Evolutionary conservation across 2,797 vertebrate genomes (phyloP).

Genomic region (Rhadinocentrus ornatus): DNA sequence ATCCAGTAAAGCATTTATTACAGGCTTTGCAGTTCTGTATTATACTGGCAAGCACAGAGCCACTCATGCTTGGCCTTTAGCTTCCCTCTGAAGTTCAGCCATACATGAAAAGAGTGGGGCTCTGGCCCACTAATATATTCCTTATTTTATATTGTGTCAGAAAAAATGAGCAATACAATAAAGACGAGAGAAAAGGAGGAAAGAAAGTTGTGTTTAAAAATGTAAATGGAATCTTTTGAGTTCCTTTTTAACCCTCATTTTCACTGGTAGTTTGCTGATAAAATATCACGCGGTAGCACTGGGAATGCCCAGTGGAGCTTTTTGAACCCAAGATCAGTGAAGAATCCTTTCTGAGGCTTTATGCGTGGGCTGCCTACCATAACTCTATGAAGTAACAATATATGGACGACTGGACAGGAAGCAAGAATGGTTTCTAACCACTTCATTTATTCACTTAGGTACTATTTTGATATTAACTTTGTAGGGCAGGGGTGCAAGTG

Average conservation of each 20-base stretch:
- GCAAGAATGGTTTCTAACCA: conserved; percentile 43
- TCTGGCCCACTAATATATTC: conserved; percentile 78
- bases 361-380: conserved; percentile 82
- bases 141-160: conserved; percentile 80
- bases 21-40: conserved; percentile 93
- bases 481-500: conserved; percentile 35
- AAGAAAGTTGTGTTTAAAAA: conserved; percentile 62
- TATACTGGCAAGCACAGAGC: conserved; percentile 91
- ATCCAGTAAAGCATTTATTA: conserved; percentile 97
- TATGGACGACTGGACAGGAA: conserved; percentile 68
- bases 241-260: conserved; percentile 8
- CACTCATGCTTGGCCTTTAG: conserved; percentile 96
- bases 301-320: conserved; percentile 77
- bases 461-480: conserved; percentile 64
- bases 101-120: conserved; percentile 81
- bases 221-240: conserved; percentile 73
- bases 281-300: conserved; percentile 74
- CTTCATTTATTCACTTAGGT: conserved; percentile 39
- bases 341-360: conserved; percentile 81
- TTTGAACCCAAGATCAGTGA: conserved; percentile 81
- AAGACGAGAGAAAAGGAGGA: conserved; percentile 30
- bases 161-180: conserved; percentile 54
- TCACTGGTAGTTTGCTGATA: conserved; percentile 72
- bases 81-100: conserved; percentile 95
- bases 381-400: conserved; percentile 80